phyloP scores from a whole-genome alignment of 2,113 vertebrate species.

The Oncorhynchus tshawytscha region DNA sequence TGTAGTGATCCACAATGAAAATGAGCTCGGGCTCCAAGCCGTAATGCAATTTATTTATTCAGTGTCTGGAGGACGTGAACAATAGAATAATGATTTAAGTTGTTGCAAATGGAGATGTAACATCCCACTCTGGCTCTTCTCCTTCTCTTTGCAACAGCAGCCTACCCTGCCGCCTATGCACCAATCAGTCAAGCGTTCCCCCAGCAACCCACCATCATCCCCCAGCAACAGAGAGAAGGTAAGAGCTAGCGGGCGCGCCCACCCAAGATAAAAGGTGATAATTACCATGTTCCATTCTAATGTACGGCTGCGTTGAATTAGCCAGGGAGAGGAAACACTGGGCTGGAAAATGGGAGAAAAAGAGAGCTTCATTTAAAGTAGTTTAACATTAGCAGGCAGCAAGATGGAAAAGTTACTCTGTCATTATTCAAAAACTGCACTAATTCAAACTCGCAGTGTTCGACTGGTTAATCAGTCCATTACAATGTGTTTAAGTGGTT shows the following conservation, averaged over 20 bases:
- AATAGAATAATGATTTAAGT: constrained; percentile 65
- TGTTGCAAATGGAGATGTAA: constrained; percentile 66
- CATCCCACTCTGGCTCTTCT: constrained; percentile 57
- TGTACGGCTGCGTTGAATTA: constrained; percentile 72
- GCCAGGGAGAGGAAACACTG: constrained; percentile 44
- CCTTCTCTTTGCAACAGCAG: constrained; percentile 83
- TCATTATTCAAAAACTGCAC: constrained; percentile 77
- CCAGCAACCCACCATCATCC: constrained; percentile 92
- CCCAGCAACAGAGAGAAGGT: constrained; percentile 99
- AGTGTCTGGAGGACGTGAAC: constrained; percentile 61
- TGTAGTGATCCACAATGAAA: constrained; percentile 47
- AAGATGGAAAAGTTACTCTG: constrained; percentile 75
- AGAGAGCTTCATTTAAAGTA: constrained; percentile 53
- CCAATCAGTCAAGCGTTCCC: constrained; percentile 96
- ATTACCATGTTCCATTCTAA: constrained; percentile 76
- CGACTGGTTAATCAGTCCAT: constrained; percentile 77
- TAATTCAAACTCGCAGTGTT: constrained; percentile 72
- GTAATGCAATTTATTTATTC: constrained; percentile 63
- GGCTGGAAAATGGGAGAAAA: constrained; percentile 41
- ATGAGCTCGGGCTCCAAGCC: constrained; percentile 44
- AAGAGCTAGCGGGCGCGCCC: constrained; percentile 66
- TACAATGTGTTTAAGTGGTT: constrained; percentile 78
- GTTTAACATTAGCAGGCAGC: constrained; percentile 72
- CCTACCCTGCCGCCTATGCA: constrained; percentile 92
- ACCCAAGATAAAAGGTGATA: constrained; percentile 77